Base-by-base conservation (phyloP, 2,797 vertebrate species). In the Notoglanidium macrostoma region DNA sequence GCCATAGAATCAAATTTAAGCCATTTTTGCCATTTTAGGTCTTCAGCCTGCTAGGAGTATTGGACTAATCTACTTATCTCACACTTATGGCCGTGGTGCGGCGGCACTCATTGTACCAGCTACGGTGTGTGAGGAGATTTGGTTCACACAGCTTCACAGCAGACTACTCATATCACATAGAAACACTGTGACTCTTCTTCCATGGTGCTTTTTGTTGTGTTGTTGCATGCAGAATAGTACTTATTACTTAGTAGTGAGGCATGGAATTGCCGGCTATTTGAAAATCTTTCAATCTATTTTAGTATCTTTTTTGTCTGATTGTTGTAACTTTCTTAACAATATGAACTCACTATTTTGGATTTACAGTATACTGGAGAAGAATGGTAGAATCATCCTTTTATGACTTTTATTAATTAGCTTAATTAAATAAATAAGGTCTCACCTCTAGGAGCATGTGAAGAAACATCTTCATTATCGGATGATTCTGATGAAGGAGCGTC, bases 381-480 rank as follows among this genome's bases (percentile, higher is more conserved):
- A 67, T 67, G 5, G 5, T 67, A 12, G 5, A 65, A 67, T 67
- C 65, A 0, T 21, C 7, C 70, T 73, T 23, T 73, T 23, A 23
- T 12, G 2, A 11, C 29, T 17, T 68, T 19, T 77, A 7, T 51
- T 76, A 12, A 40, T 11, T 11, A 73, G 23, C 12, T 29, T 46
- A 51, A 32, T 65, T 23, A 44, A 51, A 32, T 46, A n/a, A 63
- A 88, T 29, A 29, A 15, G 15, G 44, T n/a, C 61, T 88, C 70
- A 88, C 87, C 87, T 57, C 44, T 49, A 17, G 61, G 32, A 32
- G 46, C 4, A 35, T 55, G 57, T 6, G 17, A 72, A 49, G 57
- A 57, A 61, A 15, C 35, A 12, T 88, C 87, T 40, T 88, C 87
- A 44, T 63, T 78, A 67, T 81, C 87, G 0, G 87, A 88, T 35